Evolutionary conservation across 2,113 vertebrate genomes (phyloP), one percentile per base, ranked within the genome.

Genomic region (Columba livia): DNA sequence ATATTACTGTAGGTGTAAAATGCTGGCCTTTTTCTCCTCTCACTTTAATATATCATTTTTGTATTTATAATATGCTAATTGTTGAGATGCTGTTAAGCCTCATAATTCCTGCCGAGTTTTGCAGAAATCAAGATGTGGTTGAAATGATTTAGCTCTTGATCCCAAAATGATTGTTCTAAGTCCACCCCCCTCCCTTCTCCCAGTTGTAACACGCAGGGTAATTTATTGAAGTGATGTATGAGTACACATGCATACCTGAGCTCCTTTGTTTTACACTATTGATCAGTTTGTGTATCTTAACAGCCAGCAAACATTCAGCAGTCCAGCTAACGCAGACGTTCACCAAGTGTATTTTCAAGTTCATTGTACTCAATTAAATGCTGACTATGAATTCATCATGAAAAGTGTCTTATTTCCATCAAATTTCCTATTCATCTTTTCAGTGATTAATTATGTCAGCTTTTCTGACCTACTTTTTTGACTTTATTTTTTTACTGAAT

Each of bases 11-110:
- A 98, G 98, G 98, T 98, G 98, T 98, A 98, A 98, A 98, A 98
- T 40, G 96, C 96, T 98, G 98, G 97, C 97, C 98, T 98, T 98
- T 97, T 97, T 89, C 96, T 98, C 95, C 96, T 97, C 95, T 97
- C 14, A 4, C 95, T 97, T 98, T 98, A 98, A 98, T 98, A 97
- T 98, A 98, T 98, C 97, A 97, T 97, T 98, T 98, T 97, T 98
- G 97, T 98, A 98, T 98, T 98, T 98, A 98, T 98, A 98, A 98
- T 98, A 98, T 98, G 98, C 98, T 98, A 98, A 98, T 98, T 98
- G 98, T 98, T 97, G 96, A 96, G 97, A 97, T 97, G 97, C 97
- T 98, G 96, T 98, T 98, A 98, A 98, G 96, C 96, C 97, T 97
- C 97, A 93, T 98, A 98, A 98, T 98, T 98, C 97, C 97, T 97